phyloP scores from a whole-genome alignment of 2,797 vertebrate species.

The Coregonus ussuriensis region DNA sequence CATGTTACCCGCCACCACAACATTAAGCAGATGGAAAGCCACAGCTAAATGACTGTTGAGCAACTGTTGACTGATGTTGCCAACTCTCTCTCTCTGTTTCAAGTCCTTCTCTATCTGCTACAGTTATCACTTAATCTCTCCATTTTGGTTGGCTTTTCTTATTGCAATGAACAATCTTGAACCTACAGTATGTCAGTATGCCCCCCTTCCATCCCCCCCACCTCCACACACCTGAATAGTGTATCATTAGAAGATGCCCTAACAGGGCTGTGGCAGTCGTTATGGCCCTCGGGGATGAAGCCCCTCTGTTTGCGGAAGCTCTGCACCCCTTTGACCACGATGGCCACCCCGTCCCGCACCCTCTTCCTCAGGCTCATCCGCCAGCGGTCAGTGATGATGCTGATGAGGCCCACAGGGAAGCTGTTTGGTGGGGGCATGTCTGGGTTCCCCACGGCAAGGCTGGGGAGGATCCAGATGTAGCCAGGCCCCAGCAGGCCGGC shows the following conservation, averaged over 20 bases:
- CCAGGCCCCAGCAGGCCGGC: constrained; percentile 88
- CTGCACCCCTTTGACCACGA: constrained; percentile 91
- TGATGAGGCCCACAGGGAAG: constrained; percentile 93
- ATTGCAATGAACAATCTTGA: not conserved
- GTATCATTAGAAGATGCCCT: constrained; percentile 73
- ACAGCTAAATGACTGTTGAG: constrained; percentile 45
- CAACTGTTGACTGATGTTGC: constrained; percentile 27
- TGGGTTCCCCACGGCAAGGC: constrained; percentile 89
- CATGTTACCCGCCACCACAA: constrained; percentile 16
- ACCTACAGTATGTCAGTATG: not conserved
- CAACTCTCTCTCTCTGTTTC: constrained; percentile 4
- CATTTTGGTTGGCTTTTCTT: not conserved
- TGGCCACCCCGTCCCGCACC: constrained; percentile 92
- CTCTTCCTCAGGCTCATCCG: constrained; percentile 91
- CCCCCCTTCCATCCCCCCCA: no score
- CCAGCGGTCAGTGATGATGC: constrained; percentile 94
- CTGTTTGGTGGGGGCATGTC: constrained; percentile 81
- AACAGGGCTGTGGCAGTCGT: constrained; percentile 78
- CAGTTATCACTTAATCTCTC: no score
- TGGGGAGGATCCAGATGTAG: constrained; percentile 94
- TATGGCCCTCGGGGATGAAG: constrained; percentile 82
- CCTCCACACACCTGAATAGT: constrained; percentile 84
- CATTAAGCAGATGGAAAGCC: constrained; percentile 45
- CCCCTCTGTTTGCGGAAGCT: constrained; percentile 84
- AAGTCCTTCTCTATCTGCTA: not conserved